A percentile compares a stretch with the other conserved stretches of the same genome.
phyloP scores from a whole-genome alignment of 1,140 invertebrate genomes.

The Mesaphorura yosii region DNA sequence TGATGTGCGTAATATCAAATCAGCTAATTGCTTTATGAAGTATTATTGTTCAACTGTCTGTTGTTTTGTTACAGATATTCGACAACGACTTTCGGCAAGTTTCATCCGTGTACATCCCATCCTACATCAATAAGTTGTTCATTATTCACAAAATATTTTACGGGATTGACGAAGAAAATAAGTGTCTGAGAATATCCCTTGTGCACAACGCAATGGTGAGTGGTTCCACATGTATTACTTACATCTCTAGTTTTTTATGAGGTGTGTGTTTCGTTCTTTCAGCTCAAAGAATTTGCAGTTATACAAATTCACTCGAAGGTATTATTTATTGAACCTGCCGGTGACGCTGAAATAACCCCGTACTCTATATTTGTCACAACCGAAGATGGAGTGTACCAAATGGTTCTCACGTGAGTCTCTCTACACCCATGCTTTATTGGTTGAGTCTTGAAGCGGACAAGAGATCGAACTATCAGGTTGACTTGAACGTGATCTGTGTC shows the following conservation, averaged over 20 bases:
- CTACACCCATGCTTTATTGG: neutral
- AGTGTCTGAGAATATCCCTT: slow-evolving; percentile 15
- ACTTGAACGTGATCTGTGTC: slow-evolving; percentile 8
- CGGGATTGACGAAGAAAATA: slow-evolving; percentile 21
- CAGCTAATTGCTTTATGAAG: neutral
- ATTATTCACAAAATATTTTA: slow-evolving; percentile 24
- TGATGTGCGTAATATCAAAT: slow-evolving; percentile 22
- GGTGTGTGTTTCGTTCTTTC: neutral
- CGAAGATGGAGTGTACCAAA: slow-evolving; percentile 20
- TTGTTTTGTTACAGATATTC: slow-evolving; percentile 22
- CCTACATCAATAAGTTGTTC: slow-evolving; percentile 20
- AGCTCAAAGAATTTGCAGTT: slow-evolving; percentile 30
- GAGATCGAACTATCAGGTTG: neutral
- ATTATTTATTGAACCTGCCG: slow-evolving; percentile 19
- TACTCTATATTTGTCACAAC: slow-evolving; percentile 24
- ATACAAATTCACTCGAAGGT: slow-evolving; percentile 16
- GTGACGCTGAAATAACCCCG: slow-evolving; percentile 9
- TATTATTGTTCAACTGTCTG: too few species aligned
- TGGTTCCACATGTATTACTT: neutral
- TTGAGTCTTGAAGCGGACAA: neutral
- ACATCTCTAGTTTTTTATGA: neutral
- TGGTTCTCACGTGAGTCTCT: slow-evolving; percentile 18
- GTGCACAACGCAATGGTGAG: slow-evolving; percentile 25
- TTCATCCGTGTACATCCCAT: slow-evolving; percentile 21
- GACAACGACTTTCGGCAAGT: slow-evolving; percentile 29